These are phyloP conservation scores for Zoanthus sociatus DNA, from an alignment of 92 coral and sea anemone species.

Conservation along the genomic window DNA sequence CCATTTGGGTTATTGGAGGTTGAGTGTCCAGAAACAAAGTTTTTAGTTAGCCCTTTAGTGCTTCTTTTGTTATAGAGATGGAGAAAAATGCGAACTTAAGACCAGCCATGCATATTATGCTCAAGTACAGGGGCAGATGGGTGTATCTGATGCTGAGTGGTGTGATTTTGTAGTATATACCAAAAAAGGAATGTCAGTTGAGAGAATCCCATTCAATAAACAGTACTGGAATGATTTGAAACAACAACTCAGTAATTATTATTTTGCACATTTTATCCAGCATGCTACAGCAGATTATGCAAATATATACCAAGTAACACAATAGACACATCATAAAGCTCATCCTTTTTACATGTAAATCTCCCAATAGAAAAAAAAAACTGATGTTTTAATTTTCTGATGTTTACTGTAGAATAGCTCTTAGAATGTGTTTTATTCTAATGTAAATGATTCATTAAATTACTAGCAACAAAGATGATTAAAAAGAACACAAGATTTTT, in stretches of 20 bases:
- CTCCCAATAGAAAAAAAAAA: too few species aligned
- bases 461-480: too few species aligned
- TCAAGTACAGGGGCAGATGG: slow-evolving; percentile 52
- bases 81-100: slow-evolving; percentile 37
- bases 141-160: slow-evolving; percentile 36
- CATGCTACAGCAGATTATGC: slow-evolving; percentile 31
- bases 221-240: slow-evolving; percentile 57
- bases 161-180: slow-evolving; percentile 85
- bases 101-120: slow-evolving; percentile 9
- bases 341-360: too few species aligned
- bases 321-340: too few species aligned
- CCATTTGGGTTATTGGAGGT: slow-evolving; percentile 61
- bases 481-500: too few species aligned
- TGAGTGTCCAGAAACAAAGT: slow-evolving; percentile 76
- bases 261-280: slow-evolving; percentile 46
- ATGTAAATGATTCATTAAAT: too few species aligned
- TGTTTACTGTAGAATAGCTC: too few species aligned
- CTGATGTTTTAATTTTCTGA: too few species aligned
- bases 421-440: too few species aligned
- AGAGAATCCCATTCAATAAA: slow-evolving; percentile 62
- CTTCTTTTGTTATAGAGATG: slow-evolving; percentile 54
- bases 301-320: too few species aligned
- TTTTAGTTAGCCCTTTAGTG: slow-evolving; percentile 72
- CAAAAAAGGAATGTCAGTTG: slow-evolving; percentile 67
- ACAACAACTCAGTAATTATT: slow-evolving; percentile 30